Base-by-base conservation (phyloP, 2,888 invertebrate genomes). In the Lucinisca nassula region DNA sequence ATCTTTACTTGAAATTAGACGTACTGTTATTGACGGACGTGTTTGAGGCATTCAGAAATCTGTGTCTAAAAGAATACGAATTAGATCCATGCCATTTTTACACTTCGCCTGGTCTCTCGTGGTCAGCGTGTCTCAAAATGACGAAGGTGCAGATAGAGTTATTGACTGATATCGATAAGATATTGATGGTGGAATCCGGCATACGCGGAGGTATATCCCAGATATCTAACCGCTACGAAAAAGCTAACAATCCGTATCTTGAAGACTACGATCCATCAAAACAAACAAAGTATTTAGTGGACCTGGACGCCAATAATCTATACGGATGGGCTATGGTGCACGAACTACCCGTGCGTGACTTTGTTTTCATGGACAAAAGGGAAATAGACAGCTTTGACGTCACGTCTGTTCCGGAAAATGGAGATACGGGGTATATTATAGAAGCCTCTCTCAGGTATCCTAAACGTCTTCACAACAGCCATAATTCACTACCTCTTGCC, bases 401-500 rank as follows among this genome's bases (percentile, higher is more conserved):
- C 3, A 78, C 4, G 10, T 51, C 55, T 0, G 17, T 73, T 40
- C 30, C 76, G 10, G 45, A 45, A 70, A n/a, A 49, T 30, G 77
- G 77, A 55, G 38, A 67, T 27, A 85, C 45, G 14, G 85, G 81
- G 10, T 78, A 85, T 45, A 79, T 85, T n/a, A n/a, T 82, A 12
- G 85, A 85, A 67, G 82, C 82, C 1, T 79, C 81, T 21, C 45
- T 85, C 30, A 8, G 40, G 8, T 85, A 85, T 74, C 82, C 82
- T 3, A 8, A 51, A 35, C 27, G 75, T 0, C 67, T 85, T 10
- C 82, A 85, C 35, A 79, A 85, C 27, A 10, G 3, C n/a, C 85
- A 85, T 40, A 82, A 82, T 67, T 70, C 58, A 40, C 40, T 72
- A 24, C 82, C 82, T 17, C 40, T 82, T 40, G 82, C 82, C 12